Evolutionary conservation across 2,888 invertebrate species (phyloP), one percentile per base, ranked within the genome.

Genomic region (Caenorhabditis zanzibari): DNA sequence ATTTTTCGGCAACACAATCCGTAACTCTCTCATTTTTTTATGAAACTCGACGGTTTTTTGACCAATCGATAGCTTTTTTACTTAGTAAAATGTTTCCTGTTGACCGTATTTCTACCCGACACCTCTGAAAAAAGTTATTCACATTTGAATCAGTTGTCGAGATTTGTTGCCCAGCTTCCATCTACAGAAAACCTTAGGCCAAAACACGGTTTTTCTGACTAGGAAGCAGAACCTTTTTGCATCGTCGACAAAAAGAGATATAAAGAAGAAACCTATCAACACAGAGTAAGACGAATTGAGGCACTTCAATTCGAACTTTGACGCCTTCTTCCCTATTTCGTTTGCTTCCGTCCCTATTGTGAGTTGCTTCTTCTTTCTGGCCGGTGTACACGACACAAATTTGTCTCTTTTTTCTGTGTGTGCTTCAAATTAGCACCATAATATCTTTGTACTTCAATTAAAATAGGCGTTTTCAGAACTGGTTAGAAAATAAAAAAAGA

Each of bases 231-330:
- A 54, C 56, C 32, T 58, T 56, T 47, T n/a, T n/a, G n/a, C 47
- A 54, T 54, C 54, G 24, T 14, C 3, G 26, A 32, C 58, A 56
- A 64, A 64, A 32, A 58, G 44, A 26, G 44, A 66, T 54, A 59
- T 59, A 47, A 38, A 38, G 35, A 63, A 35, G 69, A 77, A 69
- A 77, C 68, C 61, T 61, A 77, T 69, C 68, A 77, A 56, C 44
- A 52, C 32, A 44, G 32, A 54, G 44, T 49, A 24, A 49, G 26
- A 59, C 58, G 75, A 56, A 56, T 63, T 54, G 54, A 59, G 61
- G 69, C 79, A 79, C 79, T 79, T 72, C 64, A 71, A 71, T 61
- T 75, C 79, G 79, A 79, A 66, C 71, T 71, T 59, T 72, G 71
- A 72, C 82, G 75, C 56, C 61, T 72, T 49, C 56, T 56, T 56